Evolutionary conservation across 2,797 vertebrate species (phyloP).

Genomic region (Ctenopoma kingsleyae): DNA sequence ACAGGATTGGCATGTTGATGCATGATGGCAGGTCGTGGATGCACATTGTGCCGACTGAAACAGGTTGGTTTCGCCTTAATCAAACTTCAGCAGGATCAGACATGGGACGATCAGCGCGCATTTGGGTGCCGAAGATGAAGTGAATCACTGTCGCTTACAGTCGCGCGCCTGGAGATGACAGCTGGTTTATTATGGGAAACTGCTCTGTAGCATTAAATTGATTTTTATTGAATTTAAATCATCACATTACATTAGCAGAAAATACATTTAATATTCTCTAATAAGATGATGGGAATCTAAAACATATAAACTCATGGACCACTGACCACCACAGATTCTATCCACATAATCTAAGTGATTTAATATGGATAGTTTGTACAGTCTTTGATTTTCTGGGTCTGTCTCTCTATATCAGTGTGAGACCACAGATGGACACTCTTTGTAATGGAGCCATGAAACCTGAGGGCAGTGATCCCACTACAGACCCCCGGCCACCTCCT

Average conservation of each 20-base stretch:
- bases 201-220: conserved; percentile 31
- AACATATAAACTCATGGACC: neutral
- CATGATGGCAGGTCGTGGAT: conserved; percentile 47
- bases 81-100: conserved; percentile 67
- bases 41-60: conserved; percentile 51
- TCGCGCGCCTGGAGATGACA: conserved; percentile 54
- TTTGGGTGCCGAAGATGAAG: conserved; percentile 44
- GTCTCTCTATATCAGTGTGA: conserved; percentile 80
- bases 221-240: conserved; percentile 55
- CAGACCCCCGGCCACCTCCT: conserved; percentile 90
- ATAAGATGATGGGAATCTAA: neutral
- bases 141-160: conserved; percentile 31
- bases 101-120: conserved; percentile 57
- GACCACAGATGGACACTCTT: conserved; percentile 92
- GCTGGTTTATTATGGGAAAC: conserved; percentile 54
- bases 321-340: neutral
- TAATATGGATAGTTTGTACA: neutral
- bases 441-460: conserved; percentile 93
- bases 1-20: conserved; percentile 45
- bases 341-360: neutral
- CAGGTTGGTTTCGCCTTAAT: conserved; percentile 61
- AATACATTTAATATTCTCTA: neutral
- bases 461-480: conserved; percentile 90
- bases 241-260: conserved; percentile 5
- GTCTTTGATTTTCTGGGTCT: conserved; percentile 22